A percentile compares a stretch with the other conserved stretches of the same genome.
Conservation (phyloP, 2,888 invertebrate species). For the Heliconius cydno region DNA sequence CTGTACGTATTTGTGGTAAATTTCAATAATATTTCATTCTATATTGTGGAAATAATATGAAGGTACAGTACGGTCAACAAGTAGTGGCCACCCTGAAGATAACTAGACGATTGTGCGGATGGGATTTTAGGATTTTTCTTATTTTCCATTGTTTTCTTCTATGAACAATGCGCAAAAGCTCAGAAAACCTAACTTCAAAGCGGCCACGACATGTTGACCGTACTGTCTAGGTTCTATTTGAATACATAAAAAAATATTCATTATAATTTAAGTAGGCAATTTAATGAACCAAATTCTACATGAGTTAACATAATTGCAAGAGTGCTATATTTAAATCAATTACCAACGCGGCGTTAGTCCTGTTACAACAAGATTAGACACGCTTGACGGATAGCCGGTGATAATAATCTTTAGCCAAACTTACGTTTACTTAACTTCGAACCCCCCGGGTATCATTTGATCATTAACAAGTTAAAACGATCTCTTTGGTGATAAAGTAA, state of each 20-base stretch:
- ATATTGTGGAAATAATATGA: background rate
- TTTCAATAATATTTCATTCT: background rate
- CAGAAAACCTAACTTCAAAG: too few species aligned
- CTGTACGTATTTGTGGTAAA: background rate
- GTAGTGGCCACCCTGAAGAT: too few species aligned
- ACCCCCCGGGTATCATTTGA: constrained; percentile 39
- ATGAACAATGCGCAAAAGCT: too few species aligned
- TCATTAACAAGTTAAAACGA: constrained; percentile 27
- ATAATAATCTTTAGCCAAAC: constrained; percentile 66
- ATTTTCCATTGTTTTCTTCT: too few species aligned
- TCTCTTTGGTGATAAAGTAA: constrained; percentile 5
- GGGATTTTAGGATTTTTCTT: too few species aligned
- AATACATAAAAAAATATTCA: background rate
- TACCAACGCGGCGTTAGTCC: constrained; percentile 63
- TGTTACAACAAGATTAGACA: constrained; percentile 70
- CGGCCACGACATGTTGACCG: too few species aligned
- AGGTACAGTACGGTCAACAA: background rate
- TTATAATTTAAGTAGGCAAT: background rate
- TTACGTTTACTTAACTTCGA: constrained; percentile 54
- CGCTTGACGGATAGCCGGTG: constrained; percentile 61
- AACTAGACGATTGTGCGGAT: too few species aligned
- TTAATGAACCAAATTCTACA: constrained; percentile 14
- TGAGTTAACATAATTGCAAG: background rate
- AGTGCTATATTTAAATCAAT: constrained; percentile 64
- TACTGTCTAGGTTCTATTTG: background rate